Percentiles rank a stretch among this genome's conserved stretches.
Conservation (phyloP, 2,113 vertebrate genomes). For the Antigone vipio region DNA sequence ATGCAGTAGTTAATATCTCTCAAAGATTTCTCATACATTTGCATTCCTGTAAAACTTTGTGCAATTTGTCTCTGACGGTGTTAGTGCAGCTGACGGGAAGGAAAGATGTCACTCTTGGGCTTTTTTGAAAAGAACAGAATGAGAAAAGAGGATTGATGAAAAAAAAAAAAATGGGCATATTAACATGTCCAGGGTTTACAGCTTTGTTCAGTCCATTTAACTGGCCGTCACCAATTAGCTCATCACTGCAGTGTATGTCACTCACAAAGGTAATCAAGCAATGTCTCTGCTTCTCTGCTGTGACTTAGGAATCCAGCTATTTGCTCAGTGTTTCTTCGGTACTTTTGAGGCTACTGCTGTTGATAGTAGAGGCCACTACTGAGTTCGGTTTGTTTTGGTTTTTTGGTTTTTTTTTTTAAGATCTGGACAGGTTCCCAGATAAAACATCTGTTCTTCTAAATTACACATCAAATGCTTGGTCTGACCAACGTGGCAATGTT, state of each 20-base stretch:
- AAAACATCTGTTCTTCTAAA: slow-evolving; percentile 59
- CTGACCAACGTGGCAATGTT: background rate
- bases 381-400: background rate
- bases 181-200: background rate
- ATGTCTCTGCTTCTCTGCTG: background rate
- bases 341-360: background rate
- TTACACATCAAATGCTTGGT: background rate
- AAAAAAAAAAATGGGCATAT: background rate
- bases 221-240: background rate
- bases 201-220: background rate
- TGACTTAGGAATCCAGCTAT: background rate
- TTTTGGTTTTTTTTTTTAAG: background rate
- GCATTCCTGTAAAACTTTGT: background rate
- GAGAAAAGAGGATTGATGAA: background rate
- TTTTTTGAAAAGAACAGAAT: background rate
- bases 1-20: background rate
- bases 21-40: background rate
- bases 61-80: background rate
- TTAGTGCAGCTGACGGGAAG: background rate
- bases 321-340: background rate
- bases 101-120: background rate
- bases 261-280: background rate
- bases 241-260: background rate
- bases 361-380: background rate
- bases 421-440: slow-evolving; percentile 36